These are phyloP conservation scores for Malurus splendens DNA, from an alignment of 2,797 vertebrate genomes.

Conservation along the genomic window DNA sequence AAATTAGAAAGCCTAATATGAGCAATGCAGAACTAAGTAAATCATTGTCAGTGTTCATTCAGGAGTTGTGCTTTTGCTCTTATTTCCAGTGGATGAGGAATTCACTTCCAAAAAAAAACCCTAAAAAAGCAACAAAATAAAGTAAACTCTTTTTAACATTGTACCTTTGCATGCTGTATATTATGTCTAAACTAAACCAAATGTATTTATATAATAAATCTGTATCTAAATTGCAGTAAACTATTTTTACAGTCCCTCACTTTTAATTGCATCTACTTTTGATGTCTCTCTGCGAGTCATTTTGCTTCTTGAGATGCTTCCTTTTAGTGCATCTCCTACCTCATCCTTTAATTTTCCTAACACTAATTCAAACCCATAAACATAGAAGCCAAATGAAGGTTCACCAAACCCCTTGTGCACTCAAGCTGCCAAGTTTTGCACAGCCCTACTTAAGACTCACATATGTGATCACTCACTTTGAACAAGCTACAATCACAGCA, in stretches of 20 bases:
- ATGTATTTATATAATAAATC: neutral
- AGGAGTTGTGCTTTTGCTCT: neutral
- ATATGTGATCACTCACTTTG: slow-evolving; percentile 56
- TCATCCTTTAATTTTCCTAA: slow-evolving; percentile 48
- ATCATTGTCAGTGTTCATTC: neutral
- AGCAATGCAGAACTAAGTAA: neutral
- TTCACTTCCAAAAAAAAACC: neutral
- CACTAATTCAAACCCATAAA: slow-evolving; percentile 46
- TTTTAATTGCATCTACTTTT: neutral
- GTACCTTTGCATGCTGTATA: neutral
- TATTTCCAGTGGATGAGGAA: neutral
- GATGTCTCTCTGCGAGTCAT: neutral
- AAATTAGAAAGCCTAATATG: slow-evolving; percentile 1
- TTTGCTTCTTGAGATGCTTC: neutral
- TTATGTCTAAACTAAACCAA: neutral
- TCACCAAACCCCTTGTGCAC: slow-evolving; percentile 60
- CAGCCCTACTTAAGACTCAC: slow-evolving; percentile 55
- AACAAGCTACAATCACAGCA: slow-evolving; percentile 58
- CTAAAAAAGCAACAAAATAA: neutral
- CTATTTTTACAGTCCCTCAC: neutral
- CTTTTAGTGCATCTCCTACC: neutral
- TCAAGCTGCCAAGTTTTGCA: slow-evolving; percentile 63
- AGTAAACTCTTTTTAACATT: neutral
- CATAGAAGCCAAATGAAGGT: slow-evolving; percentile 50
- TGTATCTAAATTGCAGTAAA: neutral